Evolutionary conservation across 37 sponge, comb jelly and placozoan species (phyloP).

Genomic region (Dysidea cf. avara): DNA sequence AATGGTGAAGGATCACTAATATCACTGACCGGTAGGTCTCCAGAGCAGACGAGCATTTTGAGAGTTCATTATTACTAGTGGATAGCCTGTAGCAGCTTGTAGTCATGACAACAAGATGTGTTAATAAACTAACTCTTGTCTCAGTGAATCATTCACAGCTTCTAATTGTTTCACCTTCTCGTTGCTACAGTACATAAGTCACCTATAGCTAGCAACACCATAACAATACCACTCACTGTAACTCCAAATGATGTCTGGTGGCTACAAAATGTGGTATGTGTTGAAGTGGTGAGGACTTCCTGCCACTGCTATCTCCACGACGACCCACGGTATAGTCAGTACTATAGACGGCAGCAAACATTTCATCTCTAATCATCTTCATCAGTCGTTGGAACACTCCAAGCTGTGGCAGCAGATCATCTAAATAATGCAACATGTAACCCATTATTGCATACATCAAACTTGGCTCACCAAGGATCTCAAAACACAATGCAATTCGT

Average conservation of each 20-base stretch:
- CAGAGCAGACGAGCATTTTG: constrained; percentile 36
- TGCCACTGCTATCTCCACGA: neutral
- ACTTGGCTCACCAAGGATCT: constrained; percentile 45
- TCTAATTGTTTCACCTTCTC: constrained; percentile 30
- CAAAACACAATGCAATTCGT: constrained; percentile 48
- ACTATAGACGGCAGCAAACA: constrained; percentile 59
- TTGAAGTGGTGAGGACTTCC: too few species aligned
- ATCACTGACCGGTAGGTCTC: constrained; percentile 35
- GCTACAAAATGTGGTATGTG: too few species aligned
- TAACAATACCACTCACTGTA: neutral
- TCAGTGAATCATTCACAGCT: constrained; percentile 27
- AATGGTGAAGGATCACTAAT: too few species aligned
- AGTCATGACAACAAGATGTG: neutral
- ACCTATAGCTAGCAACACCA: neutral
- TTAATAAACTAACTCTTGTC: constrained; percentile 42
- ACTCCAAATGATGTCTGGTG: too few species aligned
- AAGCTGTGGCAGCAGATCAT: constrained; percentile 67
- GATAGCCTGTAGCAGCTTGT: constrained; percentile 20
- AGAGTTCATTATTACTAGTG: constrained; percentile 57
- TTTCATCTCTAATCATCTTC: constrained; percentile 60
- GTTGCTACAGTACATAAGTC: constrained; percentile 6
- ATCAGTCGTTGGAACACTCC: constrained; percentile 74
- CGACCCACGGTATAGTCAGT: constrained; percentile 24
- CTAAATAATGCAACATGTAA: too few species aligned
- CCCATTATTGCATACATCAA: too few species aligned